Conservation (phyloP, 2,888 invertebrate species). For the Leptinotarsa haldemani region DNA sequence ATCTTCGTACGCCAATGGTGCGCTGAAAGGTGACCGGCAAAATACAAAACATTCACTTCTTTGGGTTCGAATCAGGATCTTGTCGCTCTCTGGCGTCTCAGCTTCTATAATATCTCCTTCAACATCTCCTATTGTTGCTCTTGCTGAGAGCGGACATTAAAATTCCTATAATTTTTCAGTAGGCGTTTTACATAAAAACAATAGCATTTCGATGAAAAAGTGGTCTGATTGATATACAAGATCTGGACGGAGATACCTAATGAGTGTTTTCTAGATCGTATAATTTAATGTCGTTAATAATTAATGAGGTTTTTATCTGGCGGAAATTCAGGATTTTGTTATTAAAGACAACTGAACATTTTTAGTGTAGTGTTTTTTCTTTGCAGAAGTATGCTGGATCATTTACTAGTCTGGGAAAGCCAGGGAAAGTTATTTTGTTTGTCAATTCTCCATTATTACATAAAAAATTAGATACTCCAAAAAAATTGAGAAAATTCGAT, state of each 20-base stretch:
- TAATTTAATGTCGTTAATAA: conserved; percentile 3
- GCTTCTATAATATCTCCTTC: conserved; percentile 23
- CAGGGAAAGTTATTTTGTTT: too few relatives aligned
- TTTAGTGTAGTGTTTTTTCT: background rate
- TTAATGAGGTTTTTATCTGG: background rate
- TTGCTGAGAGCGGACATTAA: conserved; percentile 24
- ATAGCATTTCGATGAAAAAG: conserved; percentile 16
- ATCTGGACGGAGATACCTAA: conserved; percentile 6
- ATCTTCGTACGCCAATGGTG: conserved; percentile 21
- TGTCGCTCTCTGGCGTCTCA: conserved; percentile 31
- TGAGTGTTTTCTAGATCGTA: conserved; percentile 11
- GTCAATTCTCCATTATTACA: too few relatives aligned
- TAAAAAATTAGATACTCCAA: too few relatives aligned
- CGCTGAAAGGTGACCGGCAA: conserved; percentile 18
- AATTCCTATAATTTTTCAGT: conserved; percentile 20
- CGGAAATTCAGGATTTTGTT: background rate
- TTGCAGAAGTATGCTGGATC: background rate
- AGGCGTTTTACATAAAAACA: conserved; percentile 19
- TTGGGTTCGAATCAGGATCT: conserved; percentile 35
- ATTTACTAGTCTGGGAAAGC: too few relatives aligned
- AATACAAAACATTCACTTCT: conserved; percentile 39
- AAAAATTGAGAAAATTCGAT: too few relatives aligned
- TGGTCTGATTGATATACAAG: conserved; percentile 16
- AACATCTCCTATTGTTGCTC: conserved; percentile 27
- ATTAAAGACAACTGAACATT: background rate